A percentile compares a stretch with the other conserved stretches of the same genome.
Conservation (phyloP, 2,113 vertebrate species). For the Microcebus ravelobensis region DNA sequence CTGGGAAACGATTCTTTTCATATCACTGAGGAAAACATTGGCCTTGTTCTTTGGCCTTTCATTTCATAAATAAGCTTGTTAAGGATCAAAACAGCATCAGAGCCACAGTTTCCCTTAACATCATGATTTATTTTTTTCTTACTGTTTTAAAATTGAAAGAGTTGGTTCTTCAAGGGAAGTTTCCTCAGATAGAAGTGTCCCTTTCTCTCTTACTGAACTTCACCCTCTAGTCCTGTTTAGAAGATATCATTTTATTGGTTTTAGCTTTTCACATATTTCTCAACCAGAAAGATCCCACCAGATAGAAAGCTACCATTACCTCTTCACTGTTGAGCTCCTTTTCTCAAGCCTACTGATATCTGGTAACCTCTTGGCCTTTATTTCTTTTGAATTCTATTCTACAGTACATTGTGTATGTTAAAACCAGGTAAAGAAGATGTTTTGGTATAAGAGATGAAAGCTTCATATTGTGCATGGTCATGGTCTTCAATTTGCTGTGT, state of each 20-base stretch:
- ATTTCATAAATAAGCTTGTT: constrained; percentile 16
- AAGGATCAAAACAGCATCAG: not conserved
- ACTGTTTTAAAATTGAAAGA: not conserved
- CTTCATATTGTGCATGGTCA: not conserved
- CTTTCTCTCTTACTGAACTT: not conserved
- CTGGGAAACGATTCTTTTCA: not conserved
- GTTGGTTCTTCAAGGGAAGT: not conserved
- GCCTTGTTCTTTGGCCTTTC: constrained; percentile 47
- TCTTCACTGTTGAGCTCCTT: not conserved
- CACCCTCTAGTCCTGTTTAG: not conserved
- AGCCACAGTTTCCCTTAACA: not conserved
- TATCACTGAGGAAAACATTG: constrained; percentile 45
- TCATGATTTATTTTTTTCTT: not conserved
- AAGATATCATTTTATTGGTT: not conserved
- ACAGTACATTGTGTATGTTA: not conserved
- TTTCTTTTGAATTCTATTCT: not conserved
- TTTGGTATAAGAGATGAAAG: not conserved
- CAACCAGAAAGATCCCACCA: not conserved
- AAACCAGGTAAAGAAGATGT: not conserved
- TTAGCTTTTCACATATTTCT: not conserved
- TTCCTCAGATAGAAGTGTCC: not conserved
- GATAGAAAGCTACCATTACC: not conserved
- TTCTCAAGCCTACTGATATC: not conserved
- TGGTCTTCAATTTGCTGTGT: not conserved
- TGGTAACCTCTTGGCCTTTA: not conserved